Conservation (phyloP, 2,113 vertebrate genomes). For the Pogonocichla stellata region DNA sequence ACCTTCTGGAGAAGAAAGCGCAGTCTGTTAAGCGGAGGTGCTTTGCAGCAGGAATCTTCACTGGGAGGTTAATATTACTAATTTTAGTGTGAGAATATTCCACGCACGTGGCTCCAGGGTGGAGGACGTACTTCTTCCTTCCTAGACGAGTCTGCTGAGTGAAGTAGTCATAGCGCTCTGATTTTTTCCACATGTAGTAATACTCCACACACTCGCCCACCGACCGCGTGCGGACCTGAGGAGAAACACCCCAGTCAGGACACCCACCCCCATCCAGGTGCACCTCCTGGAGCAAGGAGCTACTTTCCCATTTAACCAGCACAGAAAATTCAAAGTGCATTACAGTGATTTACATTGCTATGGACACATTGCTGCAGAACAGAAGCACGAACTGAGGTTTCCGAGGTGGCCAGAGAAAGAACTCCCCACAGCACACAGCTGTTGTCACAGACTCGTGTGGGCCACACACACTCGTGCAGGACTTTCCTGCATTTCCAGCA, state of each 20-base stretch:
- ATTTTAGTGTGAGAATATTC: conserved; percentile 37
- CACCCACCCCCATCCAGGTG: accelerated
- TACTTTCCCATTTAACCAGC: neutral
- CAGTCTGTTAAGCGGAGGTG: neutral
- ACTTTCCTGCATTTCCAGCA: conserved; percentile 23
- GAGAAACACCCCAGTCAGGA: neutral
- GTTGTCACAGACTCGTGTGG: neutral
- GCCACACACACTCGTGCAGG: conserved; percentile 10
- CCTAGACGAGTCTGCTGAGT: conserved; percentile 90
- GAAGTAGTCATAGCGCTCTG: conserved; percentile 89
- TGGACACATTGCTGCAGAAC: neutral
- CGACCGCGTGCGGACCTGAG: conserved; percentile 91
- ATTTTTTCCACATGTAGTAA: conserved; percentile 99
- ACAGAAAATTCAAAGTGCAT: neutral
- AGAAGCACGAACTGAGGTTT: conserved; percentile 16
- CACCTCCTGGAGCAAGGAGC: neutral
- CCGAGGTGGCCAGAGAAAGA: conserved; percentile 12
- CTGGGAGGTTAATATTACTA: conserved; percentile 40
- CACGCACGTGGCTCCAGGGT: conserved; percentile 86
- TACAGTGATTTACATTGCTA: neutral
- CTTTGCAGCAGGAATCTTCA: neutral
- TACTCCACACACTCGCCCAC: conserved; percentile 96
- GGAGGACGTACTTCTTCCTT: conserved; percentile 87
- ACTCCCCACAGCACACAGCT: neutral
- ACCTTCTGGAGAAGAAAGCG: neutral